A percentile compares a stretch with the other conserved stretches of the same genome.
These are phyloP conservation scores for Oryzaephilus surinamensis DNA, from an alignment of 1,140 invertebrate species.

Conservation along the genomic window DNA sequence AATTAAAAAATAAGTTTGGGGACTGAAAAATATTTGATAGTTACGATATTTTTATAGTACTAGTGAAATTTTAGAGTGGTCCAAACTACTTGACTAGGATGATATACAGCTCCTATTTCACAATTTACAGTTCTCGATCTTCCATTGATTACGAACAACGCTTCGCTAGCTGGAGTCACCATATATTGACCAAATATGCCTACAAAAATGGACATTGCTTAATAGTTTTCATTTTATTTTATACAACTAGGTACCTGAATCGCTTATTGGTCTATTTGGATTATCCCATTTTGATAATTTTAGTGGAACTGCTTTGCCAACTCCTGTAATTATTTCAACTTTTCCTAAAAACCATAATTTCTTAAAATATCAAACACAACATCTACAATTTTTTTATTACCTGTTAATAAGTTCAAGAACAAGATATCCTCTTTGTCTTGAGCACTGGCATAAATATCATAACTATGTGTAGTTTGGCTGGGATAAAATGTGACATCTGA, in stretches of 20 bases:
- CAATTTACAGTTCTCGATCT: slow-evolving; percentile 65
- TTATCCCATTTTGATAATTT: slow-evolving; percentile 54
- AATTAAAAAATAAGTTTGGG: no score
- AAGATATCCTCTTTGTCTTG: slow-evolving; percentile 66
- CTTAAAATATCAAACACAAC: neutral
- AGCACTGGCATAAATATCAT: slow-evolving; percentile 65
- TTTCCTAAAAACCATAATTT: slow-evolving; percentile 45
- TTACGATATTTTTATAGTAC: slow-evolving; percentile 10
- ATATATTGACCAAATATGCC: slow-evolving; percentile 66
- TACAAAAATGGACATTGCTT: slow-evolving; percentile 16
- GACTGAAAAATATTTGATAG: no score
- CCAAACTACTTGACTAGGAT: slow-evolving; percentile 58
- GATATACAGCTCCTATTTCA: slow-evolving; percentile 58
- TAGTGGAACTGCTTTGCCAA: slow-evolving; percentile 50
- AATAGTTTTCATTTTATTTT: neutral
- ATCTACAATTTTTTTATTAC: slow-evolving; percentile 36
- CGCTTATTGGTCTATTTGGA: slow-evolving; percentile 56
- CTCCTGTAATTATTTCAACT: slow-evolving; percentile 70
- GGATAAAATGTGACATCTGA: slow-evolving; percentile 71
- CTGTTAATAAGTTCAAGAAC: slow-evolving; percentile 62
- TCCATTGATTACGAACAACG: slow-evolving; percentile 64
- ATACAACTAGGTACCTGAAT: slow-evolving; percentile 38
- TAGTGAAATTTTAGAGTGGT: slow-evolving; percentile 44
- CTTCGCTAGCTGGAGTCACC: slow-evolving; percentile 61
- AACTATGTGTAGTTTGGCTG: slow-evolving; percentile 61